Evolutionary conservation across 1,140 invertebrate genomes (phyloP).

Genomic region (Sycophila sp.): DNA sequence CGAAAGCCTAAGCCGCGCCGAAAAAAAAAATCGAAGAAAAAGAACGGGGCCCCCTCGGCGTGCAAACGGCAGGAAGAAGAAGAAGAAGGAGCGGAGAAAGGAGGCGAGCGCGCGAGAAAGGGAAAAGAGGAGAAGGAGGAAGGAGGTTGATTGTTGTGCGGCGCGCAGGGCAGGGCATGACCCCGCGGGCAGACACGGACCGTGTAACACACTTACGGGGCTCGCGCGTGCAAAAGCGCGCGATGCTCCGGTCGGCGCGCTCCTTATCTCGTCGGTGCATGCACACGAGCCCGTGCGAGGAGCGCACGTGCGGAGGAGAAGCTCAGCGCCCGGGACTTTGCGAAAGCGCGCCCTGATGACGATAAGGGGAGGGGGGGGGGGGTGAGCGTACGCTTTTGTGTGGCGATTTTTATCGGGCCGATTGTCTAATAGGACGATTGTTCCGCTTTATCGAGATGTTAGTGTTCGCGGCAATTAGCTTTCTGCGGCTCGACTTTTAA

Average conservation of each 20-base stretch:
- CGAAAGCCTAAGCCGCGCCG: slow-evolving; percentile 26
- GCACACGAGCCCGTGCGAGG: neutral
- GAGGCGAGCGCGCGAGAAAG: neutral
- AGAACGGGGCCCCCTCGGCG: too few relatives aligned
- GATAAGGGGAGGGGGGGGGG: neutral
- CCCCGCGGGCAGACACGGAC: slow-evolving; percentile 42
- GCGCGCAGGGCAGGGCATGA: slow-evolving; percentile 63
- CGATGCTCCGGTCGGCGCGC: too few relatives aligned
- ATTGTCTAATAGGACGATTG: too few relatives aligned
- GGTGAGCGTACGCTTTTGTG: neutral
- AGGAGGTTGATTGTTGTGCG: slow-evolving; percentile 26
- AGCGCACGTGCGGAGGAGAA: neutral
- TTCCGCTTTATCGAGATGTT: too few relatives aligned
- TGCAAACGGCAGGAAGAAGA: slow-evolving; percentile 41
- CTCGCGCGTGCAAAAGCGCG: neutral
- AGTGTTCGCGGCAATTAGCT: too few relatives aligned
- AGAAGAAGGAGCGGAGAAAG: slow-evolving; percentile 37
- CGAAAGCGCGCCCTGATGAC: neutral
- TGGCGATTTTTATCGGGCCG: too few relatives aligned
- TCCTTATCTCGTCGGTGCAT: neutral
- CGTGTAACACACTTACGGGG: slow-evolving; percentile 6
- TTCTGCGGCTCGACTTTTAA: too few relatives aligned
- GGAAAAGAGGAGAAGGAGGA: slow-evolving; percentile 28
- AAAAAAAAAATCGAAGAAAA: neutral
- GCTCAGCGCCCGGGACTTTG: neutral